Base-by-base conservation (phyloP, 2,113 vertebrate species). In the Ariopsis seemanni region DNA sequence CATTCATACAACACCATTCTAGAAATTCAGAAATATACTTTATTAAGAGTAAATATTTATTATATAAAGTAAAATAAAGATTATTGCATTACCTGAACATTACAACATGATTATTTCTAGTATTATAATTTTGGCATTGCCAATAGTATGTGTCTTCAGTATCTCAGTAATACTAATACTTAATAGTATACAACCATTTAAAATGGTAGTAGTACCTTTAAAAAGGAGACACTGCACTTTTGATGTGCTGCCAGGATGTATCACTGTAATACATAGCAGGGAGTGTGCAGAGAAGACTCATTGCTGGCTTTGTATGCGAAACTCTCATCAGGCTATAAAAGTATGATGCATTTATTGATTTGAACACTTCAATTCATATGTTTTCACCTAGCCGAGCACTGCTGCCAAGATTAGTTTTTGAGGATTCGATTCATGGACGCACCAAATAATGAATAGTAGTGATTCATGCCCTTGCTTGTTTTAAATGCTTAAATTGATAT, bases 401-500 rank as follows among this genome's bases (percentile, higher is more conserved):
- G 88, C 83, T 90, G 85, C 88, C 82, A 80, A 90, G 90, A 90
- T 90, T 89, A 87, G 88, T 90, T 90, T 90, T 89, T 89, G 88
- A 89, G 86, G 85, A 86, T 90, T 90, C 90, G 90, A 90, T 90
- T 90, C 90, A 90, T 90, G 83, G 90, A 85, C 85, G 82, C 88
- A 85, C 86, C 85, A 85, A 89, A 90, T 90, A 90, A 90, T 89
- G 90, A 89, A 89, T 90, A 89, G 85, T 72, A 88, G 90, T 90
- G 90, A 90, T 90, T 90, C 90, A 90, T 90, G 85, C 83, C 88
- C 88, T 89, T 90, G 90, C 90, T 90, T 88, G 82, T 88, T 90
- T 90, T 90, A 90, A 89, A 90, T 90, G 90, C 88, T 90, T 90
- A 89, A 90, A 89, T 87, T 90, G 88, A 90, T 90, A 89, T 89